Percentiles rank a stretch among this genome's conserved stretches.
These are phyloP conservation scores for Cotesia chilonis DNA, from an alignment of 1,140 invertebrate genomes.

Conservation along the genomic window DNA sequence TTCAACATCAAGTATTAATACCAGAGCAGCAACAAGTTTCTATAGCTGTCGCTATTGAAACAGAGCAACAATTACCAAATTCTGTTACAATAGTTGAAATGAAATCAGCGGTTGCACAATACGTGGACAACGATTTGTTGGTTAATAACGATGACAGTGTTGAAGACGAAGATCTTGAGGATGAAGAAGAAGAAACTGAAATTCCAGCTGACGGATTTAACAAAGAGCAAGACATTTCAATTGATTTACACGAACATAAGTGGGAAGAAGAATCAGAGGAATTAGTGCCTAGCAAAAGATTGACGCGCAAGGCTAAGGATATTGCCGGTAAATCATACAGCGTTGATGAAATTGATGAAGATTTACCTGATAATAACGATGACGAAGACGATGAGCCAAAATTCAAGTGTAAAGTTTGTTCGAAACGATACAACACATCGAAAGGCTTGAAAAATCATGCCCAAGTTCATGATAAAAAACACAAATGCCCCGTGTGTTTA, in stretches of 20 bases:
- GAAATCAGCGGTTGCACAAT: constrained; percentile 32
- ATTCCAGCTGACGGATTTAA: neutral
- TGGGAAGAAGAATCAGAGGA: constrained; percentile 32
- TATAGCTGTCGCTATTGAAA: neutral
- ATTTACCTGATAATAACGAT: constrained; percentile 42
- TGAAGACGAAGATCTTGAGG: constrained; percentile 3
- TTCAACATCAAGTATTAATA: neutral
- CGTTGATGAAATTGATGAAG: constrained; percentile 51
- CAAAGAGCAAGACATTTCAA: neutral
- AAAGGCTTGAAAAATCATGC: constrained; percentile 61
- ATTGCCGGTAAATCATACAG: constrained; percentile 47
- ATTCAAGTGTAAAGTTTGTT: constrained; percentile 58
- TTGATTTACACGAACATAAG: constrained; percentile 32
- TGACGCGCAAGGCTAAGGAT: constrained; percentile 50
- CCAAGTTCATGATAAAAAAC: constrained; percentile 57
- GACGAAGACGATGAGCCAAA: constrained; percentile 46
- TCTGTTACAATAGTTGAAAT: constrained; percentile 22
- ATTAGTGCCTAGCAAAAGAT: constrained; percentile 47
- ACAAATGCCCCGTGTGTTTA: constrained; percentile 55
- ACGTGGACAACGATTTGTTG: constrained; percentile 37
- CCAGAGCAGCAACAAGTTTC: constrained; percentile 6
- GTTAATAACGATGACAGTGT: constrained; percentile 10
- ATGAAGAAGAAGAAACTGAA: constrained; percentile 7
- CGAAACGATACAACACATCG: constrained; percentile 54
- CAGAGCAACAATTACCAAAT: constrained; percentile 15